Evolutionary conservation across 2,113 vertebrate genomes (phyloP).

Genomic region (Hyperopisus bebe): DNA sequence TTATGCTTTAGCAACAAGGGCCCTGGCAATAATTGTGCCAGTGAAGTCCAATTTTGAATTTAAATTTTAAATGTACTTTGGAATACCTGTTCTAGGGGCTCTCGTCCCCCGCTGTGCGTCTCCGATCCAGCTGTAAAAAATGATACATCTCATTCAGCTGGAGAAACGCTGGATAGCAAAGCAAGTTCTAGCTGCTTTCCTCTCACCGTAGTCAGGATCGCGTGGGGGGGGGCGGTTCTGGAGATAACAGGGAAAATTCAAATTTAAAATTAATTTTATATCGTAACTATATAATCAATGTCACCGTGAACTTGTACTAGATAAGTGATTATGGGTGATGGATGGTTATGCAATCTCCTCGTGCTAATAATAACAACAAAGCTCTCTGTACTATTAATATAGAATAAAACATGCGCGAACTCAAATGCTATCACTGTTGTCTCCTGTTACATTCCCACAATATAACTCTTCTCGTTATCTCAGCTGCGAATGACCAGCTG

Average conservation of each 20-base stretch:
- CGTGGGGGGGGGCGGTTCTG: background rate
- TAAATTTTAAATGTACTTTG: background rate
- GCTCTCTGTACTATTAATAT: background rate
- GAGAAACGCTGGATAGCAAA: background rate
- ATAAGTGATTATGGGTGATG: background rate
- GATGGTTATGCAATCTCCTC: background rate
- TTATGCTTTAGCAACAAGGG: background rate
- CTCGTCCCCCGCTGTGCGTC: background rate
- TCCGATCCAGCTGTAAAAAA: background rate
- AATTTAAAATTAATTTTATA: background rate
- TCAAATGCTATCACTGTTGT: background rate
- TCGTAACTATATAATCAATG: background rate
- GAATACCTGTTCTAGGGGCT: background rate
- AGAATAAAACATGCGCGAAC: background rate
- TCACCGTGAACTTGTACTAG: background rate
- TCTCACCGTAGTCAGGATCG: background rate
- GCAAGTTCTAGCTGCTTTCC: background rate
- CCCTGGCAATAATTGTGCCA: background rate
- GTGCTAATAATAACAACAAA: background rate
- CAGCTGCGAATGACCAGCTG: background rate
- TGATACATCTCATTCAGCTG: background rate
- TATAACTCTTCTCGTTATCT: background rate
- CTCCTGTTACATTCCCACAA: background rate
- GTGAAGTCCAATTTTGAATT: background rate
- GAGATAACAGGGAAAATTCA: background rate